Conservation (phyloP, 2,888 invertebrate genomes). For the Eudemis profundana region DNA sequence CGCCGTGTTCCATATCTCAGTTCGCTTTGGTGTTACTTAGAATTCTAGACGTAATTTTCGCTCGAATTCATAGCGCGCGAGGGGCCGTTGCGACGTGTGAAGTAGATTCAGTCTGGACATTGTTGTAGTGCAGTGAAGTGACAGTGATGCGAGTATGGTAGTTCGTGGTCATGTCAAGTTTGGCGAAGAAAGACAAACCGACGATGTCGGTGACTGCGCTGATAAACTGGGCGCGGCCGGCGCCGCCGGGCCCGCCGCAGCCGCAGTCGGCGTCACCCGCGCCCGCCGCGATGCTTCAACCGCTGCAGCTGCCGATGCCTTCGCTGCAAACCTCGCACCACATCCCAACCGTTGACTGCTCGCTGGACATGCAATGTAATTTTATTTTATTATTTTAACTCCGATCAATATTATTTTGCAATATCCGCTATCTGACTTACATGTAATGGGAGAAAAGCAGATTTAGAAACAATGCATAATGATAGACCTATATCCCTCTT, state of each 20-base stretch:
- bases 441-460: background rate
- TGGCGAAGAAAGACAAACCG: conserved; percentile 95
- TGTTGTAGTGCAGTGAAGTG: conserved; percentile 63
- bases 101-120: conserved; percentile 56
- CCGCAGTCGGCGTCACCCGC: conserved; percentile 71
- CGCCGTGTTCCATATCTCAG: conserved; percentile 59
- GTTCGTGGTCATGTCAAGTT: conserved; percentile 80
- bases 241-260: conserved; percentile 66
- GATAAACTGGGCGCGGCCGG: conserved; percentile 89
- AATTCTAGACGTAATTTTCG: conserved; percentile 56
- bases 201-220: conserved; percentile 94
- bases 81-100: conserved; percentile 55
- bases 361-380: conserved; percentile 82
- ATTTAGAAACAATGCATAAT: too few relatives aligned
- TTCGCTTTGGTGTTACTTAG: conserved; percentile 58
- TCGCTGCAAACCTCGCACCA: conserved; percentile 50
- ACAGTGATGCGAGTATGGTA: conserved; percentile 82
- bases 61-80: conserved; percentile 48
- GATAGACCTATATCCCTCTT: too few relatives aligned
- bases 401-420: background rate
- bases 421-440: background rate
- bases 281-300: conserved; percentile 63
- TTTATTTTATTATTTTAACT: conserved; percentile 44
- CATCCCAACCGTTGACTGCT: conserved; percentile 73
- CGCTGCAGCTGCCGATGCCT: conserved; percentile 59